Evolutionary conservation across 2,888 invertebrate genomes (phyloP), one percentile per base, ranked within the genome.

Genomic region (Pteria penguin): DNA sequence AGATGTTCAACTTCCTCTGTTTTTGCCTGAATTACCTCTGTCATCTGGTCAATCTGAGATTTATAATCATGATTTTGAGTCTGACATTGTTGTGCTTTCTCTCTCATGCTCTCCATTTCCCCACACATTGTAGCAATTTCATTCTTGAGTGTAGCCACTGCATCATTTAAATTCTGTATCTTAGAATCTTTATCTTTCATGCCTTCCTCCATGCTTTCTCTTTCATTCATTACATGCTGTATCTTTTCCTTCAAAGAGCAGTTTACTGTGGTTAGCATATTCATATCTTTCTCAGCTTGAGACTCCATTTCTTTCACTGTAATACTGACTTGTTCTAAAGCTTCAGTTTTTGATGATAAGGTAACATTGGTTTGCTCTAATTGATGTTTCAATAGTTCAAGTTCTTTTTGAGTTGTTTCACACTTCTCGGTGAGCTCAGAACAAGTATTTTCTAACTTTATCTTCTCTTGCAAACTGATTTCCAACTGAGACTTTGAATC

Each of bases 141-240:
- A 63, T 76, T 66, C 29, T 82, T 77, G 36, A 82, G 54, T 61
- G 76, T 76, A 33, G 76, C 69, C 22, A 80, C 80, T 29, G 75
- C 63, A 55, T 82, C 78, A 31, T 73, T 52, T 57, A 45, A 45
- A 14, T 45, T 45, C 45, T 45, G 45, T 45, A 45, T 45, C 45
- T 45, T 45, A 45, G 45, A 45, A 18, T 45, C 45, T 45, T 14
- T 18, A 45, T 8, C 45, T 45, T 45, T 8, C 18, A 45, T 14
- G 8, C 45, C 70, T 32, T 76, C 65, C 31, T 55, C 63, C 32
- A 63, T 62, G n/a, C 29, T 29, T 18, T 65, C 68, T 1, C 24
- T 33, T 36, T 72, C 36, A 57, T 62, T 72, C 32, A 68, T 67
- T 26, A 76, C 32, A 29, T 32, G 36, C 27, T 54, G 45, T 36